Conservation (phyloP, 1,140 invertebrate species). For the Belonocnema kinseyi region DNA sequence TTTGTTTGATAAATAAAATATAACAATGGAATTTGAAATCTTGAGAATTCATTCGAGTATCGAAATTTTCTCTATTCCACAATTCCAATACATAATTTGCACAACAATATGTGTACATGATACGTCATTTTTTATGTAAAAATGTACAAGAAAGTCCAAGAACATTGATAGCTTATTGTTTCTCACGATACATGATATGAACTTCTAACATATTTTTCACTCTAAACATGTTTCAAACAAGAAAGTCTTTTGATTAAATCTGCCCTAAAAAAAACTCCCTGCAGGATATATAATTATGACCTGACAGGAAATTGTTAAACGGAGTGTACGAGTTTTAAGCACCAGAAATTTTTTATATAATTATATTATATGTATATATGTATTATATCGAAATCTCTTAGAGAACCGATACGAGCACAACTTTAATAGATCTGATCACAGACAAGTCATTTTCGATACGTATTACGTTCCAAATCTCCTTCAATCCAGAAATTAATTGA, state of each 20-base stretch:
- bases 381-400: constrained; percentile 2
- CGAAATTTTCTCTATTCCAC: too few species aligned
- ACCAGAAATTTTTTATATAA: not conserved
- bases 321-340: not conserved
- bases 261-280: too few species aligned
- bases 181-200: constrained; percentile 16
- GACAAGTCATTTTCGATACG: constrained; percentile 3
- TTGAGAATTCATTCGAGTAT: too few species aligned
- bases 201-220: constrained; percentile 1
- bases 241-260: not conserved
- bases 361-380: not conserved
- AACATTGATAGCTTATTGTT: not conserved
- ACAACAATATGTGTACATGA: too few species aligned
- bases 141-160: too few species aligned
- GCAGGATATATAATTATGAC: too few species aligned
- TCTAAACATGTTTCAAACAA: not conserved
- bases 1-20: too few species aligned
- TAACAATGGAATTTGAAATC: too few species aligned
- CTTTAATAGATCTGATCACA: constrained; percentile 2
- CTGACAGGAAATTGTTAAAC: not conserved
- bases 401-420: not conserved
- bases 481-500: not conserved
- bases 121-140: too few species aligned
- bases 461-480: not conserved
- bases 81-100: too few species aligned